Evolutionary conservation across 2,113 vertebrate genomes (phyloP), one percentile per base, ranked within the genome.

Genomic region (Panthera leo): DNA sequence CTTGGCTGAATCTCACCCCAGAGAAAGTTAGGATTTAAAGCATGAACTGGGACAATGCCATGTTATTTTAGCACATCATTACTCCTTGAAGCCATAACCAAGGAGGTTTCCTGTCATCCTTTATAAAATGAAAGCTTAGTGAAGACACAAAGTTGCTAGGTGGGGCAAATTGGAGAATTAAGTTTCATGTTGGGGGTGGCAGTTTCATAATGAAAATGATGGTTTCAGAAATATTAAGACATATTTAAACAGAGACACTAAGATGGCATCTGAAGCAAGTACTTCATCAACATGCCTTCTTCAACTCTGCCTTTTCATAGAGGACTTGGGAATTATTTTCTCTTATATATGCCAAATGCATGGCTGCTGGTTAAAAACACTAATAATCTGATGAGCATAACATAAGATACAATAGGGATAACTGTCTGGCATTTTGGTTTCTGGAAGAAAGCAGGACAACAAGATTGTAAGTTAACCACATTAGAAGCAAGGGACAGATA

Each of bases 181-280:
- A 92, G 31, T 71, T 83, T 92, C 58, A 85, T 51, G 8, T 65
- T 42, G 85, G 25, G n/a, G 7, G 42, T 39, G n/a, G 3, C 16
- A 67, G n/a, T 87, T 97, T 91, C 31, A 48, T 23, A 42, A 53
- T 95, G 31, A 63, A 29, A 91, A 10, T 80, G 51, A 48, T 76
- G 71, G 7, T 76, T 96, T 98, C 7, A 97, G 68, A 86, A 95
- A 95, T 78, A 84, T 61, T 63, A 82, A 90, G 67, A 25, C 25
- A 97, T 85, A 92, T 94, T 85, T 76, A 58, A 92, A 96, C 68
- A 98, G 89, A 97, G 95, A 39, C 71, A 97, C 13, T 87, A 92
- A 89, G 94, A 92, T 39, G 42, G 65, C 91, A 82, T 97, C 97
- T 96, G 94, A 97, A 92, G 85, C 53, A 91, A 96, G 58, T 4